Percentiles rank a stretch among this genome's conserved stretches.
These are phyloP conservation scores for Hydractinia echinata DNA, from an alignment of 30 jellyfish, hydroid and myxozoan species.

Conservation along the genomic window DNA sequence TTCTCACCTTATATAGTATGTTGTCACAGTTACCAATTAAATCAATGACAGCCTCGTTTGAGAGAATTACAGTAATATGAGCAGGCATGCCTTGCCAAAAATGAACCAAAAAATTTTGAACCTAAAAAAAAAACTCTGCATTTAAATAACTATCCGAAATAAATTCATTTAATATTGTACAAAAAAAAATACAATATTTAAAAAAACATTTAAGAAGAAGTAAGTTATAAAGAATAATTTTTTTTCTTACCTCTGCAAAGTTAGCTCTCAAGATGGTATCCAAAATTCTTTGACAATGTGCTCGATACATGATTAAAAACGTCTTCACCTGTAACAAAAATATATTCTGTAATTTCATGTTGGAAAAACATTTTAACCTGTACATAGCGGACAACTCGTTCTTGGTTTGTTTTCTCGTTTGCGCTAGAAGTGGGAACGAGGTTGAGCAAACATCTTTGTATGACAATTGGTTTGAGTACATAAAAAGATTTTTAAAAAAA, in stretches of 20 bases:
- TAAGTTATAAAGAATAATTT: not conserved
- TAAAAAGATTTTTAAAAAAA: no score
- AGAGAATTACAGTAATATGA: conserved; percentile 80
- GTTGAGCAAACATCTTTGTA: no score
- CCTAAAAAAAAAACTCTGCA: conserved; percentile 38
- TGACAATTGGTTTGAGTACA: no score
- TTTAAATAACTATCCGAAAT: not conserved
- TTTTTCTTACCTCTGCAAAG: conserved; percentile 78
- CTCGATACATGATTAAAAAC: conserved; percentile 92
- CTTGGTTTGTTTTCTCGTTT: no score
- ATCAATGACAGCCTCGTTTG: conserved; percentile 62
- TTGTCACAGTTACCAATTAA: conserved; percentile 82
- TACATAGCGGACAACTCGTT: no score
- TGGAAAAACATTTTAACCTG: no score
- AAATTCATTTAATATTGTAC: not conserved
- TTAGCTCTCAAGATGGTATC: conserved; percentile 96
- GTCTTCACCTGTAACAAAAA: conserved; percentile 68
- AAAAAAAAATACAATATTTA: not conserved
- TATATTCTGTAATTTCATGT: no score
- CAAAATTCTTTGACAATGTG: conserved; percentile 94
- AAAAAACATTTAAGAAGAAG: not conserved
- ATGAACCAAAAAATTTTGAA: conserved; percentile 84
- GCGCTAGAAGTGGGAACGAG: no score
- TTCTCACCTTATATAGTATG: conserved; percentile 78
- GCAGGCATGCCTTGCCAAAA: conserved; percentile 99